A percentile compares a stretch with the other conserved stretches of the same genome.
Evolutionary conservation across 2,797 vertebrate genomes (phyloP).

Genomic region (Scolopax bukidnonensis): DNA sequence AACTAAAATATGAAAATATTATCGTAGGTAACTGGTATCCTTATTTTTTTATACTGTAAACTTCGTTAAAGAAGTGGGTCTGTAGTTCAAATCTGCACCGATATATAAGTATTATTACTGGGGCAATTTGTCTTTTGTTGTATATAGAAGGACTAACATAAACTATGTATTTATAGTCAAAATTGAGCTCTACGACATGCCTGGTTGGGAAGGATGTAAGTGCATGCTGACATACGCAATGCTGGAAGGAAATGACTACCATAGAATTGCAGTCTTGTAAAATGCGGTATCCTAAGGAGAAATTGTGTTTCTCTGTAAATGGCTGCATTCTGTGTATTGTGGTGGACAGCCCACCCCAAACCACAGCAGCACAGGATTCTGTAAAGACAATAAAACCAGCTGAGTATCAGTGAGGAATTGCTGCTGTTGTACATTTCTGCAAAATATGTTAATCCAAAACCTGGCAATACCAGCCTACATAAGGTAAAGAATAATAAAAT

Average conservation of each 20-base stretch:
- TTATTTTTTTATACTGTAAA: slow-evolving; percentile 64
- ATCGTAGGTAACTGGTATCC: neutral
- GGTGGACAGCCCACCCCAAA: neutral
- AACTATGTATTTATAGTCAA: slow-evolving; percentile 67
- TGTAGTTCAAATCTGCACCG: slow-evolving; percentile 50
- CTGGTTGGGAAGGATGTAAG: slow-evolving; percentile 18
- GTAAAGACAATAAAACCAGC: neutral
- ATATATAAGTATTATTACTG: slow-evolving; percentile 18
- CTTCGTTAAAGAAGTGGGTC: slow-evolving; percentile 78
- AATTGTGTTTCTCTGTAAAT: neutral
- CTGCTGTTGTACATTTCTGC: slow-evolving; percentile 15
- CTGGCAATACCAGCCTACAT: neutral
- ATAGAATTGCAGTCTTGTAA: slow-evolving; percentile 7
- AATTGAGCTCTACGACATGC: neutral
- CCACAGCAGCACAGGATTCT: neutral
- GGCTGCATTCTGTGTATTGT: neutral
- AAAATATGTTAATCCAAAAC: neutral
- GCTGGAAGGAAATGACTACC: neutral
- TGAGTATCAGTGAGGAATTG: neutral
- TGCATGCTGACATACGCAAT: neutral
- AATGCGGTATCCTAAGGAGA: neutral
- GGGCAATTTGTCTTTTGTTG: slow-evolving; percentile 41
- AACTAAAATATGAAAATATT: neutral
- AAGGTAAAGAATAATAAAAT: neutral
- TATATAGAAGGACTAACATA: slow-evolving; percentile 60